Base-by-base conservation (phyloP, 2,113 vertebrate genomes). In the Rhea americana region DNA sequence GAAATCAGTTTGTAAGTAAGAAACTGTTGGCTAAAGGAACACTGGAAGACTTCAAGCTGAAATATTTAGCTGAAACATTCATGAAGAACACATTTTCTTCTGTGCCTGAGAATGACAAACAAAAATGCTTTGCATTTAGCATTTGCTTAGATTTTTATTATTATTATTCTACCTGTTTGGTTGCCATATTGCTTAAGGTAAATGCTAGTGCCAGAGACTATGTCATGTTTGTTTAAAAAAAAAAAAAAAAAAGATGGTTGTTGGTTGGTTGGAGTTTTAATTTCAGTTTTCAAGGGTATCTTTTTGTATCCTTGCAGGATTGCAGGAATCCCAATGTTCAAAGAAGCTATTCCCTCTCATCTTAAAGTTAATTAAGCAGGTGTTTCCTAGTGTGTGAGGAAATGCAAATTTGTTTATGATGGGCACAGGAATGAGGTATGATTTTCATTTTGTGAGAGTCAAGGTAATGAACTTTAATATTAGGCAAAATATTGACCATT, bases 311-410 rank as follows among this genome's bases (percentile, higher is more conserved):
- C 35, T 76, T 72, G 39, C 71, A 87, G 66, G 53, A 53, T 76
- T 72, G 39, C 71, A 87, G 66, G 58, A 53, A 91, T 86, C 43
- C 30, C 48, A 24, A n/a, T 28, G 45, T 50, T 58, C 3, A 0
- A 88, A 70, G 22, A 58, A 81, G 73, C 75, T 39, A 58, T 15
- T 81, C 74, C 26, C 62, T 91, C 77, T 86, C 65, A 82, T 71
- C 70, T 87, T 80, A 70, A 68, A 86, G 59, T 58, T 89, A 91
- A 91, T 91, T 87, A 96, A 70, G 35, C 35, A 35, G 35, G 35
- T 35, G 35, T 35, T 35, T 75, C 72, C 76, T 86, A 35, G 43
- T 58, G 37, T 26, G 74, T 74, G 45, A 68, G 45, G 13, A 90
- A 94, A 65, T 58, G 35, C n/a, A 81, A 84, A 82, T 78, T 91